Evolutionary conservation across 2,888 invertebrate genomes (phyloP).

Genomic region (Dicycla oo): DNA sequence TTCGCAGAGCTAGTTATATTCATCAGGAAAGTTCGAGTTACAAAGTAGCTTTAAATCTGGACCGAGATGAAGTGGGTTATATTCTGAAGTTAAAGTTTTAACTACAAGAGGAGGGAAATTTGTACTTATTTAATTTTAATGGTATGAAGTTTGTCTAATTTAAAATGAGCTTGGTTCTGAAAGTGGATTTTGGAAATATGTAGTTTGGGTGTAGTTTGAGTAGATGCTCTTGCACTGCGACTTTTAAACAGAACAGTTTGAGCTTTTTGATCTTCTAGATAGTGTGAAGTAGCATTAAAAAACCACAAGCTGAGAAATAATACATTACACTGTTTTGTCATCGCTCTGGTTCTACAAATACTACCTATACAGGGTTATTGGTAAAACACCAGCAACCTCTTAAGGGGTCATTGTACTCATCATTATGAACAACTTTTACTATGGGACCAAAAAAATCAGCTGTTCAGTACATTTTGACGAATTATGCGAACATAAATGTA

Average conservation of each 20-base stretch:
- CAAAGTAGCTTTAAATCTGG: slow-evolving; percentile 16
- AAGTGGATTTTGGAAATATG: not conserved
- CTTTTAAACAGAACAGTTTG: not conserved
- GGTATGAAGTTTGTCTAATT: slow-evolving; percentile 11
- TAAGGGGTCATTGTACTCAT: too few species aligned
- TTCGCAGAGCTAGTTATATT: slow-evolving; percentile 9
- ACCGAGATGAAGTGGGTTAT: slow-evolving; percentile 8
- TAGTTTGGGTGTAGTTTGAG: not conserved
- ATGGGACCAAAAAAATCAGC: too few species aligned
- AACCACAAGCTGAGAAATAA: not conserved
- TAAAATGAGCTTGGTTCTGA: not conserved
- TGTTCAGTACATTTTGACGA: too few species aligned
- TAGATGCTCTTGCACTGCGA: not conserved
- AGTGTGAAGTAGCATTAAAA: not conserved
- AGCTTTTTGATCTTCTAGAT: not conserved
- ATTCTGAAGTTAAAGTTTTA: slow-evolving; percentile 9
- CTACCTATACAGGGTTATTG: too few species aligned
- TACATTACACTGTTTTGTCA: not conserved
- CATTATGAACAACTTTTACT: too few species aligned
- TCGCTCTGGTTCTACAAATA: not conserved
- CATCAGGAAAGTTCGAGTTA: slow-evolving; percentile 40
- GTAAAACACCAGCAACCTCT: too few species aligned
- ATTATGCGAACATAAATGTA: too few species aligned
- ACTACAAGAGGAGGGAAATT: not conserved
- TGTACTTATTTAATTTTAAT: slow-evolving; percentile 6